Percentiles rank a stretch among this genome's conserved stretches.
These are phyloP conservation scores for Mirounga angustirostris DNA, from an alignment of 2,113 vertebrate species.

Conservation along the genomic window DNA sequence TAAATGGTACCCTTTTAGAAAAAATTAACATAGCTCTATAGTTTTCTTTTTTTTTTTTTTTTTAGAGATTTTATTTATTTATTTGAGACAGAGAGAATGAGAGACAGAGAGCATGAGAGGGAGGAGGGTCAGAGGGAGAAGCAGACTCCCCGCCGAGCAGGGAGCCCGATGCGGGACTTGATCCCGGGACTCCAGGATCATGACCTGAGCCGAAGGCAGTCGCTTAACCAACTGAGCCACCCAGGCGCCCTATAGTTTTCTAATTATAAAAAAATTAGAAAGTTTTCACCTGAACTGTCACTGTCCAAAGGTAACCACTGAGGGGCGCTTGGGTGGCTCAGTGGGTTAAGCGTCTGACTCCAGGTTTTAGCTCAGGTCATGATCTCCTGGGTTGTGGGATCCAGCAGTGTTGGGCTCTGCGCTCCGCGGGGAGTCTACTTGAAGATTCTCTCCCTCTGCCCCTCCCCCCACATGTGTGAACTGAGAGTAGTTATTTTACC, in stretches of 20 bases:
- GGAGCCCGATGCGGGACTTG: too few relatives aligned
- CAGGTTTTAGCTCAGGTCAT: neutral
- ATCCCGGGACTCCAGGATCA: too few relatives aligned
- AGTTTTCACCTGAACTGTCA: neutral
- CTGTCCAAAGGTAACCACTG: neutral
- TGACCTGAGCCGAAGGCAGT: too few relatives aligned
- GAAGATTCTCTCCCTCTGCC: neutral
- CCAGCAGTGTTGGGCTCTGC: neutral
- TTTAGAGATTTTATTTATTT: neutral
- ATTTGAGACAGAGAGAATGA: too few relatives aligned
- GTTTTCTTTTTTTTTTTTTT: neutral
- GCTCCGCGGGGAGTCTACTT: neutral
- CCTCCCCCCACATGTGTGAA: neutral
- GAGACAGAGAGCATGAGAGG: too few relatives aligned
- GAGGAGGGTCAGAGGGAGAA: too few relatives aligned
- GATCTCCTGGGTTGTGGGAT: neutral
- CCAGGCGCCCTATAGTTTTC: neutral
- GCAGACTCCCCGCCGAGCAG: too few relatives aligned
- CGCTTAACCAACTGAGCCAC: too few relatives aligned
- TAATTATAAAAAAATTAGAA: conserved; percentile 1
- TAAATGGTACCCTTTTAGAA: neutral
- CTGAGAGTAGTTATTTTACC: neutral
- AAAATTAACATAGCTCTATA: neutral
- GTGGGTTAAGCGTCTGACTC: neutral
- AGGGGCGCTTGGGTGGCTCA: neutral